phyloP scores from a whole-genome alignment of 2,888 invertebrate genomes.

The Drosophila siamana region DNA sequence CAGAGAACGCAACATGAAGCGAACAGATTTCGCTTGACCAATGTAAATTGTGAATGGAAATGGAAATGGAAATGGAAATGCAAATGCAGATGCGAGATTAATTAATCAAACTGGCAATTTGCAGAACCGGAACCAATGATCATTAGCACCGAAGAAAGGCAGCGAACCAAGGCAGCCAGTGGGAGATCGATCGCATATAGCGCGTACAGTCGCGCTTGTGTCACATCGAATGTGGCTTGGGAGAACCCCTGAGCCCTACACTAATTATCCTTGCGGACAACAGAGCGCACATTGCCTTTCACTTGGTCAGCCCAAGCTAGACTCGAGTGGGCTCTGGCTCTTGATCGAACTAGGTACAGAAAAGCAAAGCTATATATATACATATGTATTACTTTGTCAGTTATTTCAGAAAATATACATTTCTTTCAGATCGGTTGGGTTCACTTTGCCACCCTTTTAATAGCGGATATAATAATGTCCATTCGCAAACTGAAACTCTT shows the following conservation, averaged over 20 bases:
- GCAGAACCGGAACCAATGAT: slow-evolving; percentile 74
- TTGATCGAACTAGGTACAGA: too few species aligned
- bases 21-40: slow-evolving; percentile 44
- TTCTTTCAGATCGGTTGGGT: not conserved
- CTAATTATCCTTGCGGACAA: slow-evolving; percentile 62
- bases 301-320: slow-evolving; percentile 4
- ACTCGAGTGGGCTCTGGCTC: too few species aligned
- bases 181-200: not conserved
- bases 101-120: slow-evolving; percentile 74
- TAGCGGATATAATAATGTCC: slow-evolving; percentile 14
- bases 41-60: slow-evolving; percentile 50
- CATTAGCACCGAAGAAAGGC: slow-evolving; percentile 61
- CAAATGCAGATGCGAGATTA: slow-evolving; percentile 53
- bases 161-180: slow-evolving; percentile 16
- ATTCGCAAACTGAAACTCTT: slow-evolving; percentile 53
- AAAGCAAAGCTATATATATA: too few species aligned
- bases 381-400: too few species aligned
- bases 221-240: slow-evolving; percentile 24
- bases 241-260: slow-evolving; percentile 33
- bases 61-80: slow-evolving; percentile 43
- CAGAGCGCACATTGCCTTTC: too few species aligned
- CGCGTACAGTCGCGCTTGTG: slow-evolving; percentile 49
- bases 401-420: too few species aligned
- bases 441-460: not conserved
- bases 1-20: slow-evolving; percentile 69